Base-by-base conservation (phyloP, 2,113 vertebrate species). In the Lophura nycthemera region DNA sequence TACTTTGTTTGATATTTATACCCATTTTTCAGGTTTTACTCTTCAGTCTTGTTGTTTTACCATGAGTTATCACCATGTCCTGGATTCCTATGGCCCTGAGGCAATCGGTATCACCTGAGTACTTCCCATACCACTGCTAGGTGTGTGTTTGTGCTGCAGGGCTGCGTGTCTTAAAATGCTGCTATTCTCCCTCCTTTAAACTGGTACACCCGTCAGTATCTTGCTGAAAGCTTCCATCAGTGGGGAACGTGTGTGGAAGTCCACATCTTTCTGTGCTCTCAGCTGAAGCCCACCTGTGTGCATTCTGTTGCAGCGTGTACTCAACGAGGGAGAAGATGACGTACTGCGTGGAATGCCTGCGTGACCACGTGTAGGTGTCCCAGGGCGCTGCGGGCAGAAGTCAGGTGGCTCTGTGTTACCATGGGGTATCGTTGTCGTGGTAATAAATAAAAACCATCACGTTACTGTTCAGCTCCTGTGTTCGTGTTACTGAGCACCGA, bases 281-380 rank as follows among this genome's bases (percentile, higher is more conserved):
- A 79, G 36, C 65, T 94, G 76, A 86, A 83, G 82, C 34, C 16
- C 32, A 50, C 81, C 84, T 86, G 25, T 80, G 7, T 84, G 91
- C 95, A 95, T 85, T 97, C 92, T 89, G 60, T 29, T 83, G 82
- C 80, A 99, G 99, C 4, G 99, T 99, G 78, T 97, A 98, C 7
- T 98, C 99, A 52, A 98, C 98, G 54, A 98, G 99, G 76, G 99
- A 99, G 90, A 98, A 97, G 59, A 98, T 99, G 97, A 95, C 97
- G 47, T 99, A 99, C 96, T 98, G 97, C 1, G 98, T 99, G 27
- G 98, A 99, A 88, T 99, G 99, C 91, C 94, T 99, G 92, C 98
- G 99, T 92, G 98, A 99, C 89, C 96, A 99, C 13, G 92, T 99
- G 99, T 99, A 93, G 98, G 99, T 98, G 90, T 78, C 78, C 66